These are phyloP conservation scores for Plumapathes pennacea DNA, from an alignment of 92 coral and sea anemone genomes.

Conservation along the genomic window DNA sequence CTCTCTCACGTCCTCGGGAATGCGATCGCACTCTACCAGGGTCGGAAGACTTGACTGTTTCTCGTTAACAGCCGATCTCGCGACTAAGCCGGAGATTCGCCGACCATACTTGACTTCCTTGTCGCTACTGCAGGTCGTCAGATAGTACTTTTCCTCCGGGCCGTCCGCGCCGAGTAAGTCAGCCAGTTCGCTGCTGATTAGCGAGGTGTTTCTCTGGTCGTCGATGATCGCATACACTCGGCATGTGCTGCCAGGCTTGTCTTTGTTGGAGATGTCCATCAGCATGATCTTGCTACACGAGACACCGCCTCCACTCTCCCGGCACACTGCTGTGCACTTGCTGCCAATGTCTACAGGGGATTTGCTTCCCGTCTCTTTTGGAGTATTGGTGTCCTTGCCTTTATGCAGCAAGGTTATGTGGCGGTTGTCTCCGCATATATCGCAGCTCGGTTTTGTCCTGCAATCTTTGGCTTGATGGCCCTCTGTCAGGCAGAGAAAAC, in stretches of 20 bases:
- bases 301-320: constrained; percentile 34
- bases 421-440: constrained; percentile 43
- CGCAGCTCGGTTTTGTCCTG: constrained; percentile 29
- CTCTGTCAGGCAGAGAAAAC: constrained; percentile 51
- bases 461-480: constrained; percentile 50
- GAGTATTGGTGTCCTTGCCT: constrained; percentile 25
- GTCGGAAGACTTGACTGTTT: constrained; percentile 18
- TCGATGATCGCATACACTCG: constrained; percentile 46
- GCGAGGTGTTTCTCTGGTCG: constrained; percentile 54
- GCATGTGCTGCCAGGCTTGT: constrained; percentile 3
- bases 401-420: constrained; percentile 52
- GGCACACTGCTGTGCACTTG: constrained; percentile 33
- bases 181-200: constrained; percentile 46
- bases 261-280: constrained; percentile 27
- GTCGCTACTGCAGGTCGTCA: constrained; percentile 45
- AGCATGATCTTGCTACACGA: constrained; percentile 52
- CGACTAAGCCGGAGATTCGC: constrained; percentile 20
- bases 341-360: constrained; percentile 9
- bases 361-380: constrained; percentile 6
- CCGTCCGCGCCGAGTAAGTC: constrained; percentile 50
- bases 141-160: constrained; percentile 39
- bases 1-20: constrained; percentile 46
- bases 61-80: constrained; percentile 18
- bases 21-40: constrained; percentile 49
- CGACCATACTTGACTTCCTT: constrained; percentile 36